Evolutionary conservation across 2,113 vertebrate species (phyloP).

Genomic region (Telmatochromis sp.): DNA sequence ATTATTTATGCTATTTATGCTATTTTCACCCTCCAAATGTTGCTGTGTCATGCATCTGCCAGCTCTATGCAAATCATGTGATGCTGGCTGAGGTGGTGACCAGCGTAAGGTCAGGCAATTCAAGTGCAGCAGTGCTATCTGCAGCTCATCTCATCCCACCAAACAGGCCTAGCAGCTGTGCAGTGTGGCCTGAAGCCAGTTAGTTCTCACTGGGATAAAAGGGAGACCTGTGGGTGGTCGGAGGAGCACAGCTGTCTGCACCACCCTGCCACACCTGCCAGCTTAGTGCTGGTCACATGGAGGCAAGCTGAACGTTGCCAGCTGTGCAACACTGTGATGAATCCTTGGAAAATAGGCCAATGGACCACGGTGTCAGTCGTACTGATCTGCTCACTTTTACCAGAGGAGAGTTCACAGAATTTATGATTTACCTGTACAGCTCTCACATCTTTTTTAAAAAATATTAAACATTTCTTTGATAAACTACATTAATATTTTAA

Average conservation of each 20-base stretch:
- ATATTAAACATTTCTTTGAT: background rate
- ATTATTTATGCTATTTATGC: background rate
- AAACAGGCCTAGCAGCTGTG: conserved; percentile 28
- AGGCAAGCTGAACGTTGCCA: background rate
- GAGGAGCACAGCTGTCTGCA: conserved; percentile 25
- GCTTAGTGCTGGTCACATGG: conserved; percentile 1
- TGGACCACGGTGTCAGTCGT: background rate
- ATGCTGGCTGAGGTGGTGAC: background rate
- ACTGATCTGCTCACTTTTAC: background rate
- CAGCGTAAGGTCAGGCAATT: conserved; percentile 16
- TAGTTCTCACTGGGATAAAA: conserved; percentile 6
- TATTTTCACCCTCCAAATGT: background rate
- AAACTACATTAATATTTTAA: accelerated
- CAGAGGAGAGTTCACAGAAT: background rate
- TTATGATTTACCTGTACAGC: background rate
- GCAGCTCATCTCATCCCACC: conserved; percentile 19
- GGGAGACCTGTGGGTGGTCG: conserved; percentile 12
- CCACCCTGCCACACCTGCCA: conserved; percentile 11
- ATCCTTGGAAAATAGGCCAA: background rate
- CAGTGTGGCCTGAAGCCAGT: conserved; percentile 22
- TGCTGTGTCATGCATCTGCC: background rate
- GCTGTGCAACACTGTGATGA: background rate
- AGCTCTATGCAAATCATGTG: background rate
- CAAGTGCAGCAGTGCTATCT: background rate
- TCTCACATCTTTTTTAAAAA: accelerated